A percentile compares a stretch with the other conserved stretches of the same genome.
These are phyloP conservation scores for Oryzias javanicus DNA, from an alignment of 2,113 vertebrate genomes.

Conservation along the genomic window DNA sequence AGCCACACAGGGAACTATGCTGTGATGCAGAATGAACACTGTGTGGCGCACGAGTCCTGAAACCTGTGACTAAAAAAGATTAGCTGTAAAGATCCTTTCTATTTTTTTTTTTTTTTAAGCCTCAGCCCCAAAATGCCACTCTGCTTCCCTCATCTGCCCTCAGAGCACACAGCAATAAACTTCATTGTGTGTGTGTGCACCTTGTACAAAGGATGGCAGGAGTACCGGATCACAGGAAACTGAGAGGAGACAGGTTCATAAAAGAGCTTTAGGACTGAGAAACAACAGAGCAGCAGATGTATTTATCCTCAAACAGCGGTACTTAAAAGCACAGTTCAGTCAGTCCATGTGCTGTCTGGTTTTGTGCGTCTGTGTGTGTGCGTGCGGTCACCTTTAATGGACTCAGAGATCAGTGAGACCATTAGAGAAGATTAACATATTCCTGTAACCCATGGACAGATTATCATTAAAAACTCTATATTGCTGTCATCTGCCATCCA, in stretches of 20 bases:
- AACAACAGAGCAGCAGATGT: slow-evolving; percentile 34
- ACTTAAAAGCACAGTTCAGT: slow-evolving; percentile 33
- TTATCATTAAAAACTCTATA: slow-evolving; percentile 54
- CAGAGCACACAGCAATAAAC: slow-evolving; percentile 30
- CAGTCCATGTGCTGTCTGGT: slow-evolving; percentile 8
- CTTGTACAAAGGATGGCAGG: slow-evolving; percentile 12
- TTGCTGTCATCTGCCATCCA: slow-evolving; percentile 30
- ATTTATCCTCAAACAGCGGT: slow-evolving; percentile 21
- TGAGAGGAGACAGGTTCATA: slow-evolving; percentile 34
- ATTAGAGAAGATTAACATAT: slow-evolving; percentile 65
- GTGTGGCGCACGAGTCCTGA: slow-evolving; percentile 49
- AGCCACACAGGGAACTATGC: slow-evolving; percentile 12
- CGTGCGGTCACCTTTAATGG: slow-evolving; percentile 60
- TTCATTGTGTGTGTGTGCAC: slow-evolving; percentile 9
- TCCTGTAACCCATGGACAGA: slow-evolving; percentile 56
- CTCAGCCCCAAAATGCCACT: slow-evolving; percentile 22
- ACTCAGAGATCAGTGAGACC: slow-evolving; percentile 47
- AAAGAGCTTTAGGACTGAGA: slow-evolving; percentile 20
- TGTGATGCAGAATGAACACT: slow-evolving; percentile 38
- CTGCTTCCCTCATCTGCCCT: slow-evolving; percentile 3
- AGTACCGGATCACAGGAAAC: slow-evolving; percentile 32
- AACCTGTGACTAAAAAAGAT: slow-evolving; percentile 7
- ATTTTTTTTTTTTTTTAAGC: slow-evolving; percentile 6
- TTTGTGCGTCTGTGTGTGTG: slow-evolving; percentile 6
- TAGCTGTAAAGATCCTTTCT: slow-evolving; percentile 17